These are phyloP conservation scores for Panagrolaimus sp. DNA, from an alignment of 1,140 invertebrate species.

Conservation along the genomic window DNA sequence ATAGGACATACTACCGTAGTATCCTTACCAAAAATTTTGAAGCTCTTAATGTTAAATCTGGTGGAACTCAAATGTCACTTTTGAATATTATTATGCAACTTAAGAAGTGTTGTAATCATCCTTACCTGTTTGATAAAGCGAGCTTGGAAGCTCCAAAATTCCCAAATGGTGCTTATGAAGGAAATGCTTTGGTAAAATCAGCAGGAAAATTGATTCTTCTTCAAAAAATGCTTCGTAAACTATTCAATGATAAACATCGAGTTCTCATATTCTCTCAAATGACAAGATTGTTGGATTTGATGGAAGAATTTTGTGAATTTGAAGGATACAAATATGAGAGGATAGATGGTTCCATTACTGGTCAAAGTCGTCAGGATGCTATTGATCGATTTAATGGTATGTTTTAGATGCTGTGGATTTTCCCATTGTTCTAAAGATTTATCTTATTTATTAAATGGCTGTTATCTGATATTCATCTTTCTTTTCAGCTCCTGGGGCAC, in stretches of 20 bases:
- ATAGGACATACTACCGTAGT: conserved; percentile 93
- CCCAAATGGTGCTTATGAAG: conserved; percentile 87
- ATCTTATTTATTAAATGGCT: neutral
- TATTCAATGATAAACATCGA: conserved; percentile 85
- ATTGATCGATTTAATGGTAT: conserved; percentile 81
- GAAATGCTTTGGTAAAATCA: conserved; percentile 82
- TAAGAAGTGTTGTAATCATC: conserved; percentile 99
- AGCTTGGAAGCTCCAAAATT: conserved; percentile 61
- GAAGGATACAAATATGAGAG: conserved; percentile 97
- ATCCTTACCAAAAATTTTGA: conserved; percentile 97
- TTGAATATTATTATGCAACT: conserved; percentile 99
- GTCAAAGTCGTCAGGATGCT: conserved; percentile 86
- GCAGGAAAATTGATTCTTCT: conserved; percentile 91
- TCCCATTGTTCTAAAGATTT: too few species aligned
- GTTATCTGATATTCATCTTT: conserved; percentile 23
- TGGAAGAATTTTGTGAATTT: conserved; percentile 95
- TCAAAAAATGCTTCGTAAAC: conserved; percentile 83
- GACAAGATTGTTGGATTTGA: conserved; percentile 89
- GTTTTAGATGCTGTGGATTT: too few species aligned
- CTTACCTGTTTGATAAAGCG: conserved; percentile 93
- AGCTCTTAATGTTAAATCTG: conserved; percentile 88
- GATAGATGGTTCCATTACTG: conserved; percentile 97
- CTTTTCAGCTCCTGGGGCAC: conserved; percentile 69
- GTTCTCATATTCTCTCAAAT: conserved; percentile 91
- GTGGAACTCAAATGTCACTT: conserved; percentile 85